Conservation (phyloP, 2,113 vertebrate genomes). For the Peromyscus maniculatus region DNA sequence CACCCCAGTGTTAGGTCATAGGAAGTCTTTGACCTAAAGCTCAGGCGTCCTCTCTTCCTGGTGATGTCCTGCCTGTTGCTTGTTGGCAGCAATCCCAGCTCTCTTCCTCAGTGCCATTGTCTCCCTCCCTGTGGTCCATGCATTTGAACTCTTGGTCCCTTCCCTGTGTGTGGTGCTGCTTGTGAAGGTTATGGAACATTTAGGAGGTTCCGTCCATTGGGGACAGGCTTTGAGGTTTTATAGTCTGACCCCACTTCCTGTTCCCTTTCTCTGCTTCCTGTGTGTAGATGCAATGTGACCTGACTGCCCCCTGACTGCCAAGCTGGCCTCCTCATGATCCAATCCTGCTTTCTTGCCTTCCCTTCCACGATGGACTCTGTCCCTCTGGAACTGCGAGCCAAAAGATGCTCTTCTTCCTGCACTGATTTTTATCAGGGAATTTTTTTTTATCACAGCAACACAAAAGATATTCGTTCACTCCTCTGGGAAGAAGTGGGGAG, state of each 20-base stretch:
- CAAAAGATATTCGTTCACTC: neutral
- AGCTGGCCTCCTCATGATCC: neutral
- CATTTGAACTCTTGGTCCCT: neutral
- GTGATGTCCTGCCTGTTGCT: neutral
- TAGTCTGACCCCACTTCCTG: neutral
- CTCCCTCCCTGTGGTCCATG: too few relatives aligned
- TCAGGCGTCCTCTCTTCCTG: neutral
- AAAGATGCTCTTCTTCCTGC: neutral
- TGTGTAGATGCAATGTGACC: neutral
- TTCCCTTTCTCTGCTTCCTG: neutral
- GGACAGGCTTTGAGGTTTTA: neutral
- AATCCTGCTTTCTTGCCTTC: neutral
- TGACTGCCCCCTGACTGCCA: neutral
- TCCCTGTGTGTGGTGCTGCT: neutral
- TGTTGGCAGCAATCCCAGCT: neutral
- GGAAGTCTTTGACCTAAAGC: neutral
- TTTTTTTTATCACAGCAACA: too few relatives aligned
- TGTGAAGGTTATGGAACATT: too few relatives aligned
- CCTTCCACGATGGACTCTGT: neutral
- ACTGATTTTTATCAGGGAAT: neutral
- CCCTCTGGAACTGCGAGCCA: too few relatives aligned
- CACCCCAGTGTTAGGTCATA: neutral
- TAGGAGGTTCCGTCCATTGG: neutral
- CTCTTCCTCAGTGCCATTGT: accelerated
- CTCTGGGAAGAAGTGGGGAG: neutral